phyloP scores from a whole-genome alignment of 1,140 invertebrate species.

The Calosoma granatense region DNA sequence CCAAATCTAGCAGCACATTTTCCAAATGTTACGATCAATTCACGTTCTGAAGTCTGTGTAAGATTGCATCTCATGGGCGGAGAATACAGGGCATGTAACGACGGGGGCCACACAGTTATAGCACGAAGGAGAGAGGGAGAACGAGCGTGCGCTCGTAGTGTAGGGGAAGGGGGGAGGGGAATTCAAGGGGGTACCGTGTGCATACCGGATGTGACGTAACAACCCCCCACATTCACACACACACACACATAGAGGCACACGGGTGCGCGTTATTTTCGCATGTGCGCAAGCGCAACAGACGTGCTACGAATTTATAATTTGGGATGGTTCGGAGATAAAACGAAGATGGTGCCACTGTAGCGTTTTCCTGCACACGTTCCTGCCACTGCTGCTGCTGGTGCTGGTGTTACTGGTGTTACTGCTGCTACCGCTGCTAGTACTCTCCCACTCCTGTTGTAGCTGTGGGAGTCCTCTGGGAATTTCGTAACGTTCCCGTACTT shows the following conservation, averaged over 20 bases:
- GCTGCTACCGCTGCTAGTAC: too few relatives aligned
- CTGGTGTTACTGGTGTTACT: too few relatives aligned
- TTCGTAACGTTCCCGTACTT: not conserved
- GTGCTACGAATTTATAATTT: conserved; percentile 8
- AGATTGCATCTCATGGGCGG: conserved; percentile 1
- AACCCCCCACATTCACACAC: not conserved
- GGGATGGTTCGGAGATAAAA: not conserved
- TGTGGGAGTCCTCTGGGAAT: not conserved
- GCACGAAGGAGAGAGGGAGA: too few relatives aligned
- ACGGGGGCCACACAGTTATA: too few relatives aligned
- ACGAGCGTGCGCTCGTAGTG: too few relatives aligned
- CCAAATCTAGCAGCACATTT: conserved; percentile 1
- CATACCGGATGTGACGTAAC: conserved; percentile 7
- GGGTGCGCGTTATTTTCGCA: not conserved
- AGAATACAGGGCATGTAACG: not conserved
- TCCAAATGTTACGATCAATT: conserved; percentile 8
- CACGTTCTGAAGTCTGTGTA: not conserved
- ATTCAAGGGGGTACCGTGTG: not conserved
- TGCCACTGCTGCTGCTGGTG: not conserved
- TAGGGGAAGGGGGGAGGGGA: not conserved
- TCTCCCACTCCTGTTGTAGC: not conserved
- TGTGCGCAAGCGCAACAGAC: too few relatives aligned
- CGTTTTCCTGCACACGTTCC: too few relatives aligned
- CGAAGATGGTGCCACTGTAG: conserved; percentile 2
- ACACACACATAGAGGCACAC: not conserved